These are phyloP conservation scores for Momotus momota DNA, from an alignment of 2,797 vertebrate species.

Conservation along the genomic window DNA sequence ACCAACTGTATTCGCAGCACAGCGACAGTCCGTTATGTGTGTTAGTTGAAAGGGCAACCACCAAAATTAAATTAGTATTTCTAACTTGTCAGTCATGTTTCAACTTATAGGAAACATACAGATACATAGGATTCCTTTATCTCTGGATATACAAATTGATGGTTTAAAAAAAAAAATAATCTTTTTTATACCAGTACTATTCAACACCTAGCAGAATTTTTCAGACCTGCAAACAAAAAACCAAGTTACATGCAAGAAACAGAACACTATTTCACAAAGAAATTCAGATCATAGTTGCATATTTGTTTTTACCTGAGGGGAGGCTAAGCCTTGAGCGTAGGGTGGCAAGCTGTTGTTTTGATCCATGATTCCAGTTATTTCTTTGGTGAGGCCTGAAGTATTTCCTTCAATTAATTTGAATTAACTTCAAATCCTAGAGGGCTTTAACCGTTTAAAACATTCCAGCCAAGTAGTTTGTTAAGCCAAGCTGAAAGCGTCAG, in stretches of 20 bases:
- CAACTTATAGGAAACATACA: not conserved
- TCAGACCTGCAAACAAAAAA: not conserved
- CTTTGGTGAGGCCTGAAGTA: conserved; percentile 33
- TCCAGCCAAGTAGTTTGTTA: conserved; percentile 35
- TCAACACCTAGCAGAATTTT: not conserved
- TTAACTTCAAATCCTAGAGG: conserved; percentile 9
- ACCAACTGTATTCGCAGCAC: not conserved
- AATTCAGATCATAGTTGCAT: not conserved
- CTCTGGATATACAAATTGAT: not conserved
- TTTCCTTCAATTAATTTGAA: not conserved
- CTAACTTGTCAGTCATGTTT: not conserved
- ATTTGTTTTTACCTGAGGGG: conserved; percentile 88
- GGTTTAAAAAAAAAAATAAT: not conserved
- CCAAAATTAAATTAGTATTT: not conserved
- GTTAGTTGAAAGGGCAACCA: not conserved
- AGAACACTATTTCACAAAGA: not conserved
- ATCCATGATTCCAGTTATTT: conserved; percentile 85
- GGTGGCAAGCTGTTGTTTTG: conserved; percentile 95
- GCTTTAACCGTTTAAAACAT: conserved; percentile 61
- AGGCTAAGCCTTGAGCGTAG: conserved; percentile 94
- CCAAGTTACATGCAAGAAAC: not conserved
- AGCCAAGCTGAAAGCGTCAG: not conserved
- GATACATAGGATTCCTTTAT: not conserved
- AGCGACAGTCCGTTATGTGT: rapidly evolving
- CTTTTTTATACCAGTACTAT: not conserved